Evolutionary conservation across 2,113 vertebrate species (phyloP), one percentile per base, ranked within the genome.

Genomic region (Silurus asotus): DNA sequence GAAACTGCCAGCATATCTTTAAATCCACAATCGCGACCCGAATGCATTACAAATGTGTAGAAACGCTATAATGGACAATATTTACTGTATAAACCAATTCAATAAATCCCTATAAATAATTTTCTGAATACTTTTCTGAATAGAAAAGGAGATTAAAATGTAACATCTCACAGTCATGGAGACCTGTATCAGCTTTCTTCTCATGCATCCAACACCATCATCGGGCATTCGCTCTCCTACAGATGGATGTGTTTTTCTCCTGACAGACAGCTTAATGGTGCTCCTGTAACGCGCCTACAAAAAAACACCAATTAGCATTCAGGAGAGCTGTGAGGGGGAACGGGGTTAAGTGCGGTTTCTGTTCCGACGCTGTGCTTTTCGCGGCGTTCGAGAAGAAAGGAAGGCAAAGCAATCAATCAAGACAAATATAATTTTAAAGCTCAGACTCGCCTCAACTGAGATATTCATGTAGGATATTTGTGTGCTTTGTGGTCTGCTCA

Each of bases 211-310:
- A 14, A 64, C 64, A 19, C 78, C n/a, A 59, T 88, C 88, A 84
- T 82, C 77, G 55, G 74, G 70, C 82, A 87, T 72, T 72, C 64
- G 56, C 76, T 87, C 76, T 87, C 62, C 4, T 85, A 87, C 28
- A 55, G 79, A 89, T 65, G 75, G 78, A 87, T 70, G 78, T 56
- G 48, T 59, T 89, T 85, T 85, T 61, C 65, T 80, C 85, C 76
- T 87, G 88, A 87, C 86, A 87, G 83, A 87, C 86, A 87, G 76
- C 72, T 83, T 89, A 89, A 89, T 89, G 79, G 88, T 23, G 55
- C 79, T 83, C 78, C 79, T 61, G 19, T 48, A 85, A 87, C 23
- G 17, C 75, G 19, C 58, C 45, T 87, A 75, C 82, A 58, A 45
- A 59, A 79, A 78, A 53, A 19, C 48, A 82, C 81, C 79, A 85